These are phyloP conservation scores for Styela plicata DNA, from an alignment of 23 tunicate species.

Conservation along the genomic window DNA sequence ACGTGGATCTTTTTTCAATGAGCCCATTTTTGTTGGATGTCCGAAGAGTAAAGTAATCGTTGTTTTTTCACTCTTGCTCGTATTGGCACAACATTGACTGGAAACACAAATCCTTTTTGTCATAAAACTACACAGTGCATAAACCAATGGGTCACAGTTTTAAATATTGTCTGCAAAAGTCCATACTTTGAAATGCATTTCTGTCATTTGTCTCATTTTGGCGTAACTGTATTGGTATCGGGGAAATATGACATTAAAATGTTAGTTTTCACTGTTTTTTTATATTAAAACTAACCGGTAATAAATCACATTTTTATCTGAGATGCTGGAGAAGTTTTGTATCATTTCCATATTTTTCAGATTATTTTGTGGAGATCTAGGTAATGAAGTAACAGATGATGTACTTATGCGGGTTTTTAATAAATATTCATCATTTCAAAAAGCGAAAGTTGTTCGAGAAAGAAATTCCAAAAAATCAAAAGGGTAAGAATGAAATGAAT, in stretches of 20 bases:
- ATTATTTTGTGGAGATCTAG: slow-evolving; percentile 96
- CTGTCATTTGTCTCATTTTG: no score
- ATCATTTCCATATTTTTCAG: slow-evolving; percentile 18
- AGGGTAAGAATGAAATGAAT: slow-evolving; percentile 54
- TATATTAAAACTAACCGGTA: neutral
- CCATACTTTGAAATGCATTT: no score
- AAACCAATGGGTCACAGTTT: no score
- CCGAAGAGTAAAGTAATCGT: no score
- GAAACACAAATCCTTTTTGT: no score
- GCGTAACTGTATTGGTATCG: no score
- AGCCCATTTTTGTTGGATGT: no score
- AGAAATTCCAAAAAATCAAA: slow-evolving; percentile 74
- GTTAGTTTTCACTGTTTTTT: neutral
- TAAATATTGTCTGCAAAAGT: no score
- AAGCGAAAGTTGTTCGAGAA: slow-evolving; percentile 88
- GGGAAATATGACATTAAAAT: neutral
- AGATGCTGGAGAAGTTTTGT: neutral
- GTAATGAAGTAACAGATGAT: slow-evolving; percentile 97
- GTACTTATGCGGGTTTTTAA: slow-evolving; percentile 75
- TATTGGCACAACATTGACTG: no score
- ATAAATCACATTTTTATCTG: neutral
- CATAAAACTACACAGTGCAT: no score
- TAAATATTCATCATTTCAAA: slow-evolving; percentile 84
- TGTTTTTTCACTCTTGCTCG: no score
- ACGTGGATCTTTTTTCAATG: no score